These are phyloP conservation scores for Achroia grisella DNA, from an alignment of 1,140 invertebrate species.

Conservation along the genomic window DNA sequence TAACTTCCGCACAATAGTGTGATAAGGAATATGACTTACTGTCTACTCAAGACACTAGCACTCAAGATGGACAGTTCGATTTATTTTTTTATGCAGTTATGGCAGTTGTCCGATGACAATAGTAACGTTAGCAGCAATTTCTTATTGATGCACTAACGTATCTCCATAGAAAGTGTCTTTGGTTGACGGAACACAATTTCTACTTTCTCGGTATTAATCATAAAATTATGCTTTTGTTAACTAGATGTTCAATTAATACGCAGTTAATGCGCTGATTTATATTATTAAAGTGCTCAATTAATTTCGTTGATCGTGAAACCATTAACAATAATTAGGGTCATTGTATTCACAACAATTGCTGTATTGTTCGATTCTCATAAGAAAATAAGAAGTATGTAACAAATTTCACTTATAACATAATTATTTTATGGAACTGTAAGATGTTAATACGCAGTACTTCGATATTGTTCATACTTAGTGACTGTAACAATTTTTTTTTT, in stretches of 20 bases:
- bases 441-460: no score
- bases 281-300: no score
- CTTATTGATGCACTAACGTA: conserved; percentile 11
- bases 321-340: no score
- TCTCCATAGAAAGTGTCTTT: conserved; percentile 9
- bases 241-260: background rate
- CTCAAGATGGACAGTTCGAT: conserved; percentile 28
- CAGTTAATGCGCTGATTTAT: no score
- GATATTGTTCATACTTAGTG: no score
- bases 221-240: conserved; percentile 7
- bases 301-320: no score
- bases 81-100: conserved; percentile 30
- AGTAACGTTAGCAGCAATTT: conserved; percentile 22
- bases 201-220: conserved; percentile 29
- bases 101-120: conserved; percentile 21
- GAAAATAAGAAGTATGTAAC: no score
- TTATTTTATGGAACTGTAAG: no score
- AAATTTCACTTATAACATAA: no score
- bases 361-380: no score
- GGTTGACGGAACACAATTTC: conserved; percentile 16
- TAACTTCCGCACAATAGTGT: conserved; percentile 56
- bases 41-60: conserved; percentile 3
- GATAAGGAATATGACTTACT: conserved; percentile 59
- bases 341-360: no score
- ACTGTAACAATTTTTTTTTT: no score